Evolutionary conservation across 2,888 invertebrate species (phyloP).

Genomic region (Mythimna lalbum): DNA sequence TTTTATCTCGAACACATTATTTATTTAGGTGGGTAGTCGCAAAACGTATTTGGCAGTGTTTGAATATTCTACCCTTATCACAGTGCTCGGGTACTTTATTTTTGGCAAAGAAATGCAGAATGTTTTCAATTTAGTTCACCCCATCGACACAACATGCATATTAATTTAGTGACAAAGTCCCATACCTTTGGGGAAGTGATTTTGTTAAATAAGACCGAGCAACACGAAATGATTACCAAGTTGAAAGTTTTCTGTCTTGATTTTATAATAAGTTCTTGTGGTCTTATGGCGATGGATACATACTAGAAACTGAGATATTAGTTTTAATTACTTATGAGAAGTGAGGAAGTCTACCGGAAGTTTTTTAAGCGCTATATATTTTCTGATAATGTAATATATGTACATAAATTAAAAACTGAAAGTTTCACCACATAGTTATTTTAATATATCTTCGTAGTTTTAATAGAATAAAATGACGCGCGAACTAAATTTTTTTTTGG

Average conservation of each 20-base stretch:
- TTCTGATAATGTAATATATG: no score
- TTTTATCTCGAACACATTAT: constrained; percentile 45
- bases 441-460: no score
- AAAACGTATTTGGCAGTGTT: constrained; percentile 35
- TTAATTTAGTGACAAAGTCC: constrained; percentile 15
- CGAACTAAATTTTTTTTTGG: no score
- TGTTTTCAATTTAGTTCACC: constrained; percentile 32
- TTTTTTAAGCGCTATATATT: not conserved
- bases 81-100: constrained; percentile 21
- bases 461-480: no score
- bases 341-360: not conserved
- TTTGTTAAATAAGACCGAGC: not conserved
- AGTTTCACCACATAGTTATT: no score
- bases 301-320: not conserved
- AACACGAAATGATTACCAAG: constrained; percentile 2
- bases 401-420: no score
- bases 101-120: constrained; percentile 24
- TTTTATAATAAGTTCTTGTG: not conserved
- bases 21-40: constrained; percentile 47
- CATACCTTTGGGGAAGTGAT: constrained; percentile 1
- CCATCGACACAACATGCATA: constrained; percentile 5
- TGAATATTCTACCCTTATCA: constrained; percentile 38
- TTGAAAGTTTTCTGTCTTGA: not conserved
- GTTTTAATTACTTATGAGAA: not conserved
- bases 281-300: not conserved